Base-by-base conservation (phyloP, 2,888 invertebrate species). In the Sepioteuthis lessoniana region DNA sequence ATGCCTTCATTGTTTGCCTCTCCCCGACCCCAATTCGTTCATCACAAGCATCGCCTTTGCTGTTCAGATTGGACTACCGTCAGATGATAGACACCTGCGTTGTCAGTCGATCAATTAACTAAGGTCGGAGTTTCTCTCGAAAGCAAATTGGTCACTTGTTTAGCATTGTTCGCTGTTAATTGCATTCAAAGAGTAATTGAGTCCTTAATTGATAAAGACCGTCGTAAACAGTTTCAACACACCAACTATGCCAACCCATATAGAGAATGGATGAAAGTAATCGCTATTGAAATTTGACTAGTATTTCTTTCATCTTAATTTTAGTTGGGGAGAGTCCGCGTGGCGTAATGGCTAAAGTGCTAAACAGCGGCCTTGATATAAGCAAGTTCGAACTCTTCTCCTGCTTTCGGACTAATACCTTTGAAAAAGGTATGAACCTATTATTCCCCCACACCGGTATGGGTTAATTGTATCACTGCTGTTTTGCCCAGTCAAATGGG, bases 81-180 rank as follows among this genome's bases (percentile, higher is more conserved):
- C 76, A n/a, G 76, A 10, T n/a, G n/a, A 76, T 76, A 76, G 76
- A 76, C 76, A 76, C 76, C 76, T 76, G 76, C 76, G 76, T 76
- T 76, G 76, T 76, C 76, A n/a, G n/a, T 10, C 16, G 76, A n/a
- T 16, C n/a, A 76, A 76, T 35, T 76, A 76, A 76, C n/a, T 76
- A n/a, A 16, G 76, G 76, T 76, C 76, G n/a, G 76, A 76, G n/a
- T 76, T 76, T n/a, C 76, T n/a, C 76, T 76, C n/a, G 76, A 76
- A 76, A 76, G 76, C 76, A 76, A 76, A 76, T 76, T 76, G 76
- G 76, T 76, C 76, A 76, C 76, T n/a, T 76, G 76, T 76, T 76
- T 76, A 3, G 76, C 76, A 76, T 76, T 35, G 76, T 35, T 76
- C 76, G n/a, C n/a, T 35, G n/a, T 35, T 76, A 76, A 76, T 76